Evolutionary conservation across 2,888 invertebrate genomes (phyloP).

Genomic region (Acheta domesticus): DNA sequence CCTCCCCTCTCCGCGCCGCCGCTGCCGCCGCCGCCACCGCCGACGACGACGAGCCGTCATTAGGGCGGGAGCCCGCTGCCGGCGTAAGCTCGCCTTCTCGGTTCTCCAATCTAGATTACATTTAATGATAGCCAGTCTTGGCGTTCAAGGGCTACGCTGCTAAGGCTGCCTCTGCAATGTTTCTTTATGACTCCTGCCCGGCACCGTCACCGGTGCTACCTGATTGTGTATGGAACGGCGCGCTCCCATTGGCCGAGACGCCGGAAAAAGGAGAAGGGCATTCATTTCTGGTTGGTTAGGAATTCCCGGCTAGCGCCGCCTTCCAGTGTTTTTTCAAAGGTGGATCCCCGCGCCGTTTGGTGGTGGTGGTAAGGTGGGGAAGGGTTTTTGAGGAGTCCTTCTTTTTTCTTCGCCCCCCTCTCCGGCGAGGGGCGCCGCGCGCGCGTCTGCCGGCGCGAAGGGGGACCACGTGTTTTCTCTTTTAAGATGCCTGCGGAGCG

Average conservation of each 20-base stretch:
- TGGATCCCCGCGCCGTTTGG: neutral
- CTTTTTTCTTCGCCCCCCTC: constrained; percentile 3
- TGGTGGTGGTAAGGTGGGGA: constrained; percentile 18
- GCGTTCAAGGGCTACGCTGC: constrained; percentile 30
- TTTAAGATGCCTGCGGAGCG: neutral
- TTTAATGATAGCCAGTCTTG: constrained; percentile 29
- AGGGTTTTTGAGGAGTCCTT: constrained; percentile 5
- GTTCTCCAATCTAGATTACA: constrained; percentile 34
- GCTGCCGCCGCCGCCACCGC: neutral
- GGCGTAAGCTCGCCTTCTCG: constrained; percentile 5
- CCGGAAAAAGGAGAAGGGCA: constrained; percentile 25
- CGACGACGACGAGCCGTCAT: neutral
- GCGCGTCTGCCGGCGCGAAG: neutral
- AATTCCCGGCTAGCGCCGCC: constrained; percentile 29
- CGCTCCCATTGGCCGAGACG: constrained; percentile 29
- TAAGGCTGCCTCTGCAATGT: constrained; percentile 27
- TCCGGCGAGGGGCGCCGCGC: neutral
- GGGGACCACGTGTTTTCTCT: constrained; percentile 12
- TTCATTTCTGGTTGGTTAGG: constrained; percentile 28
- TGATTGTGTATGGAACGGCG: constrained; percentile 22
- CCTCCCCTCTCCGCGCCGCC: neutral
- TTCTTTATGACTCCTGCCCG: constrained; percentile 26
- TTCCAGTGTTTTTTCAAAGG: constrained; percentile 27
- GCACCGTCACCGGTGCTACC: neutral
- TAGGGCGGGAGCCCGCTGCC: neutral